Percentiles rank a stretch among this genome's conserved stretches.
Evolutionary conservation across 2,113 vertebrate species (phyloP).

Genomic region (Neopipo cinnamomea): DNA sequence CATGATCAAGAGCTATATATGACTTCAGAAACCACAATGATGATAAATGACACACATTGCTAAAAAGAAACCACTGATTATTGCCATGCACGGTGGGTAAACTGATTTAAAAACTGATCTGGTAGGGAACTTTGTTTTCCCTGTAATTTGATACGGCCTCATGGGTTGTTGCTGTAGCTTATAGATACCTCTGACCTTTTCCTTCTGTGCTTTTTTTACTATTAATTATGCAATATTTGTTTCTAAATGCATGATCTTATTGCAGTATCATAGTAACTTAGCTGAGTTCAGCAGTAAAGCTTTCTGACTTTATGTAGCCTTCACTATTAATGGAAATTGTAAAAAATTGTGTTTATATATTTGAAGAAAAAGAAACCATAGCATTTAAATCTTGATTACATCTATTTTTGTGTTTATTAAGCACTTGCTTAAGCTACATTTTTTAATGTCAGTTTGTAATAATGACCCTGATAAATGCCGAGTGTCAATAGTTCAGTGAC

Average conservation of each 20-base stretch:
- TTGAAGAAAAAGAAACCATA: background rate
- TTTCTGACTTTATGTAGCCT: background rate
- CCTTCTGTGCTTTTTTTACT: background rate
- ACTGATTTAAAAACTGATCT: constrained; percentile 18
- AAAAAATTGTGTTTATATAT: background rate
- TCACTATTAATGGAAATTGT: background rate
- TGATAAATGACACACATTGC: background rate
- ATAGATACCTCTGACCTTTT: background rate
- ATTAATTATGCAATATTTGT: background rate
- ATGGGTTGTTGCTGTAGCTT: background rate
- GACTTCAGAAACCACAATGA: constrained; percentile 15
- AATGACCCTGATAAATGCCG: background rate
- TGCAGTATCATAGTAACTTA: background rate
- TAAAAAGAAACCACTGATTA: constrained; percentile 7
- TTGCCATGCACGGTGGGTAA: background rate
- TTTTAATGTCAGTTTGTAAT: background rate
- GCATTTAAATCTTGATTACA: background rate
- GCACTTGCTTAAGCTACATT: background rate
- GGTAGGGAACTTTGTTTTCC: background rate
- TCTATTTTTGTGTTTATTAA: background rate
- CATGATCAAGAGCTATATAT: background rate
- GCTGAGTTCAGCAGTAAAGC: background rate
- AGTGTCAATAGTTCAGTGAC: background rate
- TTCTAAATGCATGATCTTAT: background rate
- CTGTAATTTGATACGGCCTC: background rate